Conservation (phyloP, 2,888 invertebrate species). For the Allophyes oxyacanthae region DNA sequence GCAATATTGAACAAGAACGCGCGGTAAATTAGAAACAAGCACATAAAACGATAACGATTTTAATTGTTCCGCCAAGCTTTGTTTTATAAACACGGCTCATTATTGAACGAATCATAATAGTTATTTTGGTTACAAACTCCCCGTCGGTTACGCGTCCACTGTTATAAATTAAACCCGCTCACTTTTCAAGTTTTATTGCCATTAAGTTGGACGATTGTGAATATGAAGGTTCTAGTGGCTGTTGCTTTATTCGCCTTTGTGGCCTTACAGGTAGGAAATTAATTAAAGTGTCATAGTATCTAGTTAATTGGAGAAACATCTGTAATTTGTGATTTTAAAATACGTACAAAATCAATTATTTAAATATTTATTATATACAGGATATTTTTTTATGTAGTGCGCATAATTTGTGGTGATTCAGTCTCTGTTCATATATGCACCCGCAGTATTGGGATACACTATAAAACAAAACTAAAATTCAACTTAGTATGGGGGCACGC, state of each 20-base stretch:
- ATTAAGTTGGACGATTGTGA: constrained; percentile 51
- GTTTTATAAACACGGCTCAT: constrained; percentile 77
- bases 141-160: constrained; percentile 44
- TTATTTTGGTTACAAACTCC: constrained; percentile 67
- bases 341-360: too few species aligned
- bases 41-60: constrained; percentile 70
- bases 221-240: constrained; percentile 74
- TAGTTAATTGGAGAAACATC: not conserved
- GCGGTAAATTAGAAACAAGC: constrained; percentile 64
- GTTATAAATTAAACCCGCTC: constrained; percentile 73
- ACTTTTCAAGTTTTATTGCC: constrained; percentile 58
- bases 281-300: not conserved
- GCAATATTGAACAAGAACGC: constrained; percentile 53
- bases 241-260: constrained; percentile 76
- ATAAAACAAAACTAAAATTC: too few species aligned
- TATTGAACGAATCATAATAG: constrained; percentile 64
- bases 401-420: too few species aligned
- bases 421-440: too few species aligned
- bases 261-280: constrained; percentile 75
- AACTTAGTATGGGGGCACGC: too few species aligned
- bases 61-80: constrained; percentile 69
- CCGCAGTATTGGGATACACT: too few species aligned
- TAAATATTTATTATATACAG: too few species aligned
- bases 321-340: not conserved
- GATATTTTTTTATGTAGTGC: too few species aligned